Evolutionary conservation across 2,113 vertebrate genomes (phyloP), one percentile per base, ranked within the genome.

Genomic region (Atrichornis clamosus): DNA sequence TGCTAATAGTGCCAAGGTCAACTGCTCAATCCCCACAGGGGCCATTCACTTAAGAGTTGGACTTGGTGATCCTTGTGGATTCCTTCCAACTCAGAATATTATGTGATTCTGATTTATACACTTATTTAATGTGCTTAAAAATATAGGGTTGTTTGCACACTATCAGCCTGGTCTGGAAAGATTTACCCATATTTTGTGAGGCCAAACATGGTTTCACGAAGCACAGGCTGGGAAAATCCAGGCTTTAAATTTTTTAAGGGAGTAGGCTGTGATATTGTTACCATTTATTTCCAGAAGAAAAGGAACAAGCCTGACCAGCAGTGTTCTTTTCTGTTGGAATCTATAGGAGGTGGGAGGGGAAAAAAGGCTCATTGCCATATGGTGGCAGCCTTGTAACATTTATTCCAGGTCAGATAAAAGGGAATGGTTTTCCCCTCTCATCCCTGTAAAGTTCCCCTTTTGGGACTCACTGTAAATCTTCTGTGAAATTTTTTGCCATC

Each of bases 311-410:
- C 33, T 68, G 64, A 53, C 13, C 17, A 58, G 6, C 26, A 69
- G 3, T 23, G 4, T 49, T 84, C 39, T 69, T 86, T 69, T 68
- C 72, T 13, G 3, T 8, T 83, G 52, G 59, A 73, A 74, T 35
- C 5, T 32, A 6, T 22, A 44, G 30, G 30, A 17, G 17, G 18
- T 15, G 16, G 13, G 11, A 16, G 13, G 1, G 13, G 1, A 0
- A 13, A 52, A 28, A 56, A 67, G 10, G 2, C 23, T 62, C 5
- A 0, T 49, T 75, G 42, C 78, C 97, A 58, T 96, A 84, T 85
- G 97, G 96, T 95, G 97, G 96, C 96, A 97, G 95, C 87, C 87
- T 94, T 86, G 94, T 53, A 87, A 79, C 89, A 42, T 86, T 94
- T 92, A 96, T 93, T 87, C 35, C 70, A 64, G 68, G 42, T 91